These are phyloP conservation scores for Epinephelus malabaricus DNA, from an alignment of 2,797 vertebrate genomes.

Conservation along the genomic window DNA sequence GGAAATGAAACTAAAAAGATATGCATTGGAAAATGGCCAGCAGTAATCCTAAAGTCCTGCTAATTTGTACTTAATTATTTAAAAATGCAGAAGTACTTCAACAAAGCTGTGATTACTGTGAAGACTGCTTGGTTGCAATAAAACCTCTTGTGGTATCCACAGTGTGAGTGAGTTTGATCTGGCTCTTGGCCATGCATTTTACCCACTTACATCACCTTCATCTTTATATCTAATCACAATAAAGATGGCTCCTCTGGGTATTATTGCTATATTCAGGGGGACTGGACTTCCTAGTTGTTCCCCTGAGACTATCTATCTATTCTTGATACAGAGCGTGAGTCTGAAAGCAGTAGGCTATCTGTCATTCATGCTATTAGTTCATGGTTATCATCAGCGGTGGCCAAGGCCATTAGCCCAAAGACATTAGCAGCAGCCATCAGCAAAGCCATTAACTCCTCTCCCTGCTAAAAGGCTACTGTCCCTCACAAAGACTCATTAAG, in stretches of 20 bases:
- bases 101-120: neutral
- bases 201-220: slow-evolving; percentile 47
- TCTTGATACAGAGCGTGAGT: slow-evolving; percentile 56
- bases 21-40: neutral
- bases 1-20: neutral
- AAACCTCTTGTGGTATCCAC: neutral
- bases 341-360: slow-evolving; percentile 72
- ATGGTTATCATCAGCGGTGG: slow-evolving; percentile 75
- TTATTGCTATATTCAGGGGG: slow-evolving; percentile 55
- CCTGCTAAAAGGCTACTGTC: slow-evolving; percentile 75
- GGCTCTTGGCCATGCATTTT: slow-evolving; percentile 20
- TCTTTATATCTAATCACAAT: slow-evolving; percentile 46
- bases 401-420: slow-evolving; percentile 80
- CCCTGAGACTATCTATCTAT: slow-evolving; percentile 70
- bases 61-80: neutral
- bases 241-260: slow-evolving; percentile 54
- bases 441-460: slow-evolving; percentile 74
- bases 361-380: slow-evolving; percentile 78
- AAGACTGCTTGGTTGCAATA: neutral
- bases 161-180: slow-evolving; percentile 3
- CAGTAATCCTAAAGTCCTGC: neutral
- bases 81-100: neutral
- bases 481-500: slow-evolving; percentile 78
- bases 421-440: slow-evolving; percentile 81
- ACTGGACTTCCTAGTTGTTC: slow-evolving; percentile 59